These are phyloP conservation scores for Brachyrhaphis roseni DNA, from an alignment of 2,797 vertebrate genomes.

Conservation along the genomic window DNA sequence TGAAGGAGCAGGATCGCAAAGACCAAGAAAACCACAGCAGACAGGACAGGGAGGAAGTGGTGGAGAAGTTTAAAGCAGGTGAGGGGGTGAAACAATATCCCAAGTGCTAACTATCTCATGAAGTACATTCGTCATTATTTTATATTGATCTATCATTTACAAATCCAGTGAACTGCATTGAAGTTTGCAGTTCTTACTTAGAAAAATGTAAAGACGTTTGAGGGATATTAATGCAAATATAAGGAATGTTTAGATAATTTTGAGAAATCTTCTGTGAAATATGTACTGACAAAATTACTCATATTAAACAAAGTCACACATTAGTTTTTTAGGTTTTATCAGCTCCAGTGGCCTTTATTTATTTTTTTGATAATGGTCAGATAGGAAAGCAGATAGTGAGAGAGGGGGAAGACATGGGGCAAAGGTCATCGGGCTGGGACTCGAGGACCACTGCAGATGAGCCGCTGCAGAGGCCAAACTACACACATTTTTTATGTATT, in stretches of 20 bases:
- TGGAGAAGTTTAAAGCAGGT: background rate
- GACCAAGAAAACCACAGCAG: background rate
- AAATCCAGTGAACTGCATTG: background rate
- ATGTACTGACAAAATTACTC: background rate
- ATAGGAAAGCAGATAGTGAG: too few relatives aligned
- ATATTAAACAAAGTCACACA: background rate
- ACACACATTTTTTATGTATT: background rate
- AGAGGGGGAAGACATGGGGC: too few relatives aligned
- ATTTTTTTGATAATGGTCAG: too few relatives aligned
- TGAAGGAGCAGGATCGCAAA: background rate
- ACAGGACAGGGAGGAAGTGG: background rate
- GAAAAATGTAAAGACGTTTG: background rate
- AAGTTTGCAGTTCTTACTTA: background rate
- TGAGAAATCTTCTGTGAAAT: background rate
- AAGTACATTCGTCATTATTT: background rate
- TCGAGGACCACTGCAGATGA: too few relatives aligned
- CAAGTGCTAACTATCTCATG: background rate
- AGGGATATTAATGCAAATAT: background rate
- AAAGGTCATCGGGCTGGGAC: too few relatives aligned
- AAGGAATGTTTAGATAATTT: background rate
- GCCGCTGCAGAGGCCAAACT: background rate
- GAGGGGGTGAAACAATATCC: background rate
- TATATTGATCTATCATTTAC: background rate
- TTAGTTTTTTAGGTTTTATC: background rate
- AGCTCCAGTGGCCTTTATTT: too few relatives aligned